Evolutionary conservation across 2,888 invertebrate species (phyloP).

Genomic region (Cancer borealis): DNA sequence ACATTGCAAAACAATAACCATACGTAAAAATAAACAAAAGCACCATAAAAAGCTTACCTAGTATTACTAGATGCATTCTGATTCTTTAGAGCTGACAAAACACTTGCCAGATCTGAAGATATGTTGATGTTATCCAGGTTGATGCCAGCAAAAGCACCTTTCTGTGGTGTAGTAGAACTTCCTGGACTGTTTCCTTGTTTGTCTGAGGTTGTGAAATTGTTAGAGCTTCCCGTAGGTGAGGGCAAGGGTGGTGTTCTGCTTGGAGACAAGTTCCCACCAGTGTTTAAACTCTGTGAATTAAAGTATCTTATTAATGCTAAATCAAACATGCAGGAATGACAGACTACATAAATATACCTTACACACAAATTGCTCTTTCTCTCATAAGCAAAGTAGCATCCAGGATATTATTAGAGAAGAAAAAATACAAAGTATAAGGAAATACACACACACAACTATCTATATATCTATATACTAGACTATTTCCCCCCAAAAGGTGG

Average conservation of each 20-base stretch:
- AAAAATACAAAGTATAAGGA: too few species aligned
- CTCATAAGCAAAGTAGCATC: too few species aligned
- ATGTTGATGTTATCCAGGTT: slow-evolving; percentile 74
- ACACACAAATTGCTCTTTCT: too few species aligned
- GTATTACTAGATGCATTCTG: slow-evolving; percentile 69
- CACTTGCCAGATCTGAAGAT: slow-evolving; percentile 72
- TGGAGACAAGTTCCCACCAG: slow-evolving; percentile 53
- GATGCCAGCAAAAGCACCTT: slow-evolving; percentile 62
- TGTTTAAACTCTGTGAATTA: background rate
- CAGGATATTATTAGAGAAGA: too few species aligned
- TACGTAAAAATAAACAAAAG: slow-evolving; percentile 16
- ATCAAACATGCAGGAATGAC: background rate
- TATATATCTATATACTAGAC: too few species aligned
- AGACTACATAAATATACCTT: background rate
- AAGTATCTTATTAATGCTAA: background rate
- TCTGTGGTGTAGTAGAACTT: slow-evolving; percentile 42
- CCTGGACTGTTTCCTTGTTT: slow-evolving; percentile 48
- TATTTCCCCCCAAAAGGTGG: too few species aligned
- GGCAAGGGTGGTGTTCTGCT: slow-evolving; percentile 68
- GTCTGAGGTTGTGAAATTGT: slow-evolving; percentile 25
- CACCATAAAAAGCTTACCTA: slow-evolving; percentile 70
- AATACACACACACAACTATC: too few species aligned
- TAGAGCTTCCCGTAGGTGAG: slow-evolving; percentile 10
- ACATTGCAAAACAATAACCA: slow-evolving; percentile 1
- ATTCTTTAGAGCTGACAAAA: slow-evolving; percentile 74